Base-by-base conservation (phyloP, 2,888 invertebrate genomes). In the Hypercompe scribonia region DNA sequence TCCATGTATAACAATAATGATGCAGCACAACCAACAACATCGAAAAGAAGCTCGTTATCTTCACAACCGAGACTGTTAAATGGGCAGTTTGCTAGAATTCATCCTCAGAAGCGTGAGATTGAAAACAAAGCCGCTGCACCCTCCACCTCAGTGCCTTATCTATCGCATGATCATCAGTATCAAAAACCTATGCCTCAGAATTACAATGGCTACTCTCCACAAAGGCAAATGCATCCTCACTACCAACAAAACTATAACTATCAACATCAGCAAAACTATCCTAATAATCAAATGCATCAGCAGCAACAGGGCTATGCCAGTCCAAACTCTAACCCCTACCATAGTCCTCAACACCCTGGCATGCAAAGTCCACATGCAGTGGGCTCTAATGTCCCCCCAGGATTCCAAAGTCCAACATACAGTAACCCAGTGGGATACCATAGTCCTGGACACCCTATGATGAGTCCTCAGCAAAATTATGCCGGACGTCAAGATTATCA, bases 1-100 rank as follows among this genome's bases (percentile, higher is more conserved):
- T 95, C 95, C 0, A 93, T 95, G 90, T 95, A 95, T 78, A 94
- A 92, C 81, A 93, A 94, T 78, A 93, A 93, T 73, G 95, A 95
- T 70, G 92, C 92, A 34, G 83, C 88, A 18, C 92, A 93, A 74
- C 88, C 92, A 33, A 91, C 91, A 24, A 88, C 91, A 65, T 92
- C 93, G 8, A 95, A 95, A 87, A 90, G 95, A 78, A 91, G 85
- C 86, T 95, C 95, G 2, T 87, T 94, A 61, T 88, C 93, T 21
- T 76, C 90, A 7, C 95, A 94, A 81, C 90, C 92, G 5, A 87
- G 95, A 83, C 74, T 89, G 58, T 82, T 92, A 8, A 95, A 94
- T 81, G 94, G 94, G n/a, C 94, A 95, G 81, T 93, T 92, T 84
- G 87, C 92, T n/a, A 91, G 94, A 84, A 85, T 80, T 1, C 92